phyloP scores from a whole-genome alignment of 1,140 invertebrate genomes.

The Sminthurides bifidus region DNA sequence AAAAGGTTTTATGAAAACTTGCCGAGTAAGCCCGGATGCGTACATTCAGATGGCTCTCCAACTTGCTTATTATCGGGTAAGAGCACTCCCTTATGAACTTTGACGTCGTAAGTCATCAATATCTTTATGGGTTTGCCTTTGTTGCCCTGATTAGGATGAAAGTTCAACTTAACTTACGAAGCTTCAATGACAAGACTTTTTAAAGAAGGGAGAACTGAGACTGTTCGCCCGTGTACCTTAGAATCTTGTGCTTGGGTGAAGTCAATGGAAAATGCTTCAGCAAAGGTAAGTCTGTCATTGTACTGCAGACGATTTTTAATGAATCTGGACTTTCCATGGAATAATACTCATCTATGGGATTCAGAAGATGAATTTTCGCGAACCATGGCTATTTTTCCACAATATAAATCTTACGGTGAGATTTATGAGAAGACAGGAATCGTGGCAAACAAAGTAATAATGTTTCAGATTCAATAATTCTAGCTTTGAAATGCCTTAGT shows the following conservation, averaged over 20 bases:
- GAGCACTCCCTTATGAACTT: not conserved
- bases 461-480: too few species aligned
- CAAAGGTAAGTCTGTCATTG: conserved; percentile 38
- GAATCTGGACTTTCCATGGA: not conserved
- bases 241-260: conserved; percentile 84
- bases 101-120: not conserved
- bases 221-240: conserved; percentile 86
- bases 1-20: conserved; percentile 91
- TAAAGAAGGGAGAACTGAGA: conserved; percentile 93
- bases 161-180: conserved; percentile 92
- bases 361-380: too few species aligned
- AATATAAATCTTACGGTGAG: too few species aligned
- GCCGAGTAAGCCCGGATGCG: conserved; percentile 82
- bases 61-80: conserved; percentile 72
- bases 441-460: too few species aligned
- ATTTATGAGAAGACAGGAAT: too few species aligned
- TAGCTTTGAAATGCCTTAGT: too few species aligned
- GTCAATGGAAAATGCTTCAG: conserved; percentile 63
- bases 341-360: too few species aligned
- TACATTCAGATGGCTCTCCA: conserved; percentile 93
- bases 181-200: conserved; percentile 95
- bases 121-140: not conserved
- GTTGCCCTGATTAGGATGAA: conserved; percentile 56
- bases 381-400: too few species aligned
- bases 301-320: not conserved